Percentiles rank a stretch among this genome's conserved stretches.
These are phyloP conservation scores for Leptobrachium ailaonicum DNA, from an alignment of 2,113 vertebrate genomes.

Conservation along the genomic window DNA sequence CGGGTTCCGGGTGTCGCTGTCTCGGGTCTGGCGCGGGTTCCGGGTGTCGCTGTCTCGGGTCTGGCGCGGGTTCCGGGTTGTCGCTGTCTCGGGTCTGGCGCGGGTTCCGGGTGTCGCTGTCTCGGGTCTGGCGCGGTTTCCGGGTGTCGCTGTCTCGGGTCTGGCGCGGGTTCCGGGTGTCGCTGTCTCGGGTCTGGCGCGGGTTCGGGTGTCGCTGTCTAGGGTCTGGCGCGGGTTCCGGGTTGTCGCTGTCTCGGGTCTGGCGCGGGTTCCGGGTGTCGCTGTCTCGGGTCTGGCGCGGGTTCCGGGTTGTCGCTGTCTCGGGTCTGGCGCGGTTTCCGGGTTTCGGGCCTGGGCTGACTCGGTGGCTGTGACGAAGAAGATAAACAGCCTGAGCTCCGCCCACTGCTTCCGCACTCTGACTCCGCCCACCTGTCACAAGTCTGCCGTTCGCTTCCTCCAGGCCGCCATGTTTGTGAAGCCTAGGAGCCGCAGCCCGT, in stretches of 20 bases:
- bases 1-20: background rate
- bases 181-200: background rate
- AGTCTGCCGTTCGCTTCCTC: background rate
- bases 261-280: too few species aligned
- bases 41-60: background rate
- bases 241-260: too few species aligned
- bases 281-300: too few species aligned
- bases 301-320: background rate
- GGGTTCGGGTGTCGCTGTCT: too few species aligned
- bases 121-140: too few species aligned
- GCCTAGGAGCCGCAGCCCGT: background rate
- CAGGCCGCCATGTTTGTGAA: background rate
- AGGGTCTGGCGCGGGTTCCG: too few species aligned
- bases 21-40: background rate
- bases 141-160: too few species aligned
- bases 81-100: too few species aligned
- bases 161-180: background rate
- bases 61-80: background rate
- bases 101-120: too few species aligned
- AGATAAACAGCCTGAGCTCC: constrained; percentile 23
- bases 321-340: too few species aligned
- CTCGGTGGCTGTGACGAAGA: constrained; percentile 2
- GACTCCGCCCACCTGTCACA: background rate
- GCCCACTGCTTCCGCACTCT: constrained; percentile 16
- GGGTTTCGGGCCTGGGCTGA: background rate